A percentile compares a stretch with the other conserved stretches of the same genome.
phyloP scores from a whole-genome alignment of 2,797 vertebrate species.

The Oceanodroma leucorhoa region DNA sequence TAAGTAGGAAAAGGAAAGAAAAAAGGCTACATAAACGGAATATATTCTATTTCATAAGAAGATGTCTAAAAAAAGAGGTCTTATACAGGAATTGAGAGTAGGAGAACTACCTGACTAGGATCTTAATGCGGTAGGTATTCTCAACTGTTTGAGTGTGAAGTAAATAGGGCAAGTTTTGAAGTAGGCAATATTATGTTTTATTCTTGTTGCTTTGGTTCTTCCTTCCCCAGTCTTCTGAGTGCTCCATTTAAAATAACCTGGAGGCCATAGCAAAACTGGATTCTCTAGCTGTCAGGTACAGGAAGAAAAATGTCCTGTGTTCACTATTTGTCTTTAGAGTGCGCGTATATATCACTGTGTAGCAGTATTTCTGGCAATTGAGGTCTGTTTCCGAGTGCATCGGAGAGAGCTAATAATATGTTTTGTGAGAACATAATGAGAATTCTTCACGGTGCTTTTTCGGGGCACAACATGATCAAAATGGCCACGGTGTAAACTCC shows the following conservation, averaged over 20 bases:
- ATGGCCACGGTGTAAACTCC: background rate
- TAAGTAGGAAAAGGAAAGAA: background rate
- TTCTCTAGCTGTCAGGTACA: background rate
- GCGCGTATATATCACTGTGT: background rate
- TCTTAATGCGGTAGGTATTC: background rate
- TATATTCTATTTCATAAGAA: background rate
- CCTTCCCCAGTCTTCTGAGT: background rate
- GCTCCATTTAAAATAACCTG: background rate
- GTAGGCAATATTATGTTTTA: background rate
- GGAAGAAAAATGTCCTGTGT: background rate
- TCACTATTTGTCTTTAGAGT: background rate
- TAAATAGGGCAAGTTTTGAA: background rate
- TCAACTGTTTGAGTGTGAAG: background rate
- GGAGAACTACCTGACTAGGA: background rate
- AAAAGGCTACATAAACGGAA: background rate
- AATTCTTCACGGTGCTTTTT: background rate
- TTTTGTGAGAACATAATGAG: background rate
- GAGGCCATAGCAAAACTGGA: background rate
- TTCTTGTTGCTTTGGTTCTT: background rate
- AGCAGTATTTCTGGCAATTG: background rate
- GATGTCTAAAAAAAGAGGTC: background rate
- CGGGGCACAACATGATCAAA: background rate
- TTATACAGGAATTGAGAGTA: background rate
- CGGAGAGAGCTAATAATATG: background rate
- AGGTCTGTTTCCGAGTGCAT: background rate